Base-by-base conservation (phyloP, 2,797 vertebrate species). In the Acanthornis magna region DNA sequence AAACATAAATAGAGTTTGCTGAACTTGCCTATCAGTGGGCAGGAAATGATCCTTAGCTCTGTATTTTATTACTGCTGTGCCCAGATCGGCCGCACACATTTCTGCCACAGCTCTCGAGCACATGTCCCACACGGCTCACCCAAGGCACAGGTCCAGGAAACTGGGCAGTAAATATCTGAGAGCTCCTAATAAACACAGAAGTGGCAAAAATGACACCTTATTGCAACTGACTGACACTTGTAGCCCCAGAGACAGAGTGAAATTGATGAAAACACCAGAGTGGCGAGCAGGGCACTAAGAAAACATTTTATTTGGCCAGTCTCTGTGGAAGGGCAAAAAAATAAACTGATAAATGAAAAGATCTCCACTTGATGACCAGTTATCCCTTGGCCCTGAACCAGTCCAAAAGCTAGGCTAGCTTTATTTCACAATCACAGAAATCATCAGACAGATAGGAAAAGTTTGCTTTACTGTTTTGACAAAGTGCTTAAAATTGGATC, bases 391-490 rank as follows among this genome's bases (percentile, higher is more conserved):
- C 38, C 53, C 60, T 63, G 34, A 70, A 91, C 32, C 32, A 87
- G 65, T 27, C 62, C 48, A 53, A 65, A 89, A 68, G 32, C 47
- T 54, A 84, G 50, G 36, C 51, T 43, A 36, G 47, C n/a, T 78
- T 88, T 58, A 51, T 51, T 93, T 17, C 22, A 13, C 30, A 51
- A 50, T 47, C 60, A 92, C 36, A 94, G 68, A 88, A 75, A 74
- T 79, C 5, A 94, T 32, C 62, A 79, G 26, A 34, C 3, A 16
- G n/a, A 23, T 29, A 68, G 74, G 48, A 51, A 16, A 87, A 63
- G 23, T 58, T 85, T 89, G 14, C 22, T 89, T n/a, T 50, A 54
- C n/a, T 63, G 18, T 77, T 97, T 97, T 68, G 71, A 62, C 53
- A 72, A 85, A 92, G 40, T 50, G 45, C 18, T 92, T 75, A 80